phyloP scores from a whole-genome alignment of 2,888 invertebrate genomes.

The Caenorhabditis japonica region DNA sequence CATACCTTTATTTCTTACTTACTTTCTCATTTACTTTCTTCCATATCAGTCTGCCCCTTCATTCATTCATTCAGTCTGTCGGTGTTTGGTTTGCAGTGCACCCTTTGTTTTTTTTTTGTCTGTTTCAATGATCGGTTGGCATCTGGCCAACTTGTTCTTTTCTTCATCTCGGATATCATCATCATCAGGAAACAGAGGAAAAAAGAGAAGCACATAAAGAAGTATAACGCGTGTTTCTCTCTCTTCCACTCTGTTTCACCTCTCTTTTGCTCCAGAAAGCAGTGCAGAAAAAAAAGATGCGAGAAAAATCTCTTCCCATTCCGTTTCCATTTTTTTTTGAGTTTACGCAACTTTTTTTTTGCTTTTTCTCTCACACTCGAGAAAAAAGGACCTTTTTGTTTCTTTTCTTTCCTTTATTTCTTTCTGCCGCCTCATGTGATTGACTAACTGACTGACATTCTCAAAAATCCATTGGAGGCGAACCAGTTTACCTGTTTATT shows the following conservation, averaged over 20 bases:
- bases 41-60: slow-evolving; percentile 5
- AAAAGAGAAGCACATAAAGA: slow-evolving; percentile 33
- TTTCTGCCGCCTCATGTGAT: slow-evolving; percentile 14
- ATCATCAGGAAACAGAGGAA: slow-evolving; percentile 37
- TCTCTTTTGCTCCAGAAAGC: slow-evolving; percentile 23
- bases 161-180: slow-evolving; percentile 23
- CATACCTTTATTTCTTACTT: too few species aligned
- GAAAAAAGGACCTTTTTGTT: slow-evolving; percentile 9
- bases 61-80: slow-evolving; percentile 30
- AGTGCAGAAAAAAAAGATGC: slow-evolving; percentile 12
- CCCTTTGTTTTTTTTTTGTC: not conserved
- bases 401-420: slow-evolving; percentile 1
- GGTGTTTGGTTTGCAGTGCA: not conserved
- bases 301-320: slow-evolving; percentile 29
- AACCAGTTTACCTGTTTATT: slow-evolving; percentile 57
- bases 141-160: not conserved
- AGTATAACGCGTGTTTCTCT: slow-evolving; percentile 48
- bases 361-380: slow-evolving; percentile 2
- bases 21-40: too few species aligned
- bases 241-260: slow-evolving; percentile 41
- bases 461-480: slow-evolving; percentile 41
- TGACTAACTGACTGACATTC: slow-evolving; percentile 20
- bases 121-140: slow-evolving; percentile 28
- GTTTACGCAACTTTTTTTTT: slow-evolving; percentile 36
- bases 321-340: slow-evolving; percentile 20